Evolutionary conservation across 2,797 vertebrate species (phyloP), one percentile per base, ranked within the genome.

Genomic region (Thamnophis elegans): DNA sequence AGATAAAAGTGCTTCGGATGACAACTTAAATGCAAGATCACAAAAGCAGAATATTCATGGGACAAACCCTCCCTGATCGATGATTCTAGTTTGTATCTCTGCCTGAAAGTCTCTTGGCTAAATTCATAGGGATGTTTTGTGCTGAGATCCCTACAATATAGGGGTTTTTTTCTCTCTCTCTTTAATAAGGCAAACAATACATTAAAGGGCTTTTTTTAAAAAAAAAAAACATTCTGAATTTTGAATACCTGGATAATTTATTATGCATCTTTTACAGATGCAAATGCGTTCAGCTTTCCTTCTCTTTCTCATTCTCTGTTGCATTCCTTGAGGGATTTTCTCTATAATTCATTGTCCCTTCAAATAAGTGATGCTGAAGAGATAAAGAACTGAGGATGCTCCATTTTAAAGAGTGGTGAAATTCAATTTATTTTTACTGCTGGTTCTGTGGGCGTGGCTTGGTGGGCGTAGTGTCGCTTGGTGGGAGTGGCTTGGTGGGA

Each of bases 1-100:
- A 60, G 58, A 56, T 56, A 87, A 56, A 32, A 56, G 59, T 47
- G 32, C 22, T 62, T 62, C 28, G 13, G 58, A 51, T 13, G 58
- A 42, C 56, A 47, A 26, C 36, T 26, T 16, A 89, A 62, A 62
- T 7, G 22, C 87, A 89, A 51, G 32, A 89, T 60, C 36, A 90
- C 78, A 92, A 94, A 91, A 89, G 87, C 89, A 91, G n/a, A 92
- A 5, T 53, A 55, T 55, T 86, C 28, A 20, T 18, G 1, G 42
- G 28, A 65, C 68, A 85, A 85, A 54, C 4, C 11, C 42, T 91
- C 92, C 85, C 32, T 85, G 0, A 1, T 6, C 32, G 0, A 8
- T 60, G 54, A 28, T 90, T 90, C 58, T 54, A 13, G 94, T 7
- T 0, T 68, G 1, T 90, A 7, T 28, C 28, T 1, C 89, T 92